A percentile compares a stretch with the other conserved stretches of the same genome.
phyloP scores from a whole-genome alignment of 2,888 invertebrate genomes.

The Mylabris sibirica region DNA sequence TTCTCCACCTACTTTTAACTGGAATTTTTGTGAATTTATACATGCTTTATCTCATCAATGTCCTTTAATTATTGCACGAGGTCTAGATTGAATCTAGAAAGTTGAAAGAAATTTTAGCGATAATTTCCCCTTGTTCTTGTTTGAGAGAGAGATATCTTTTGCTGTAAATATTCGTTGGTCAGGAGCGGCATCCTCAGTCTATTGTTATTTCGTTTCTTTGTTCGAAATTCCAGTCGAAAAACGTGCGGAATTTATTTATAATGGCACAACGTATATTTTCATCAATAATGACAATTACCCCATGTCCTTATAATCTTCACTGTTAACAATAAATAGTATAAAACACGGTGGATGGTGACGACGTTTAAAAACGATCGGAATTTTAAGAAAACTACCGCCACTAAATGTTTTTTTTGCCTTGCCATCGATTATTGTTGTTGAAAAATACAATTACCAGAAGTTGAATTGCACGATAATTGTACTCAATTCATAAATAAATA shows the following conservation, averaged over 20 bases:
- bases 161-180: neutral
- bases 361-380: constrained; percentile 6
- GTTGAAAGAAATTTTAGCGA: neutral
- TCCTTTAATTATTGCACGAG: too few species aligned
- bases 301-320: constrained; percentile 13
- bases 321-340: neutral
- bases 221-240: constrained; percentile 48
- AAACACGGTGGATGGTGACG: neutral
- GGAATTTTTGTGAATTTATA: too few species aligned
- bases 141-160: too few species aligned
- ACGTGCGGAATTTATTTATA: constrained; percentile 51
- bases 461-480: constrained; percentile 1
- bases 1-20: too few species aligned
- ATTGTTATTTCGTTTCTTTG: constrained; percentile 46
- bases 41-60: too few species aligned
- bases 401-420: neutral
- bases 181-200: constrained; percentile 18
- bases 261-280: constrained; percentile 46
- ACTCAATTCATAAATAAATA: constrained; percentile 4
- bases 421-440: neutral
- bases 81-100: neutral
- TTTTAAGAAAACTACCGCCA: constrained; percentile 5
- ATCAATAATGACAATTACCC: constrained; percentile 24
- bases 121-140: too few species aligned
- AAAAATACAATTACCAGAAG: neutral